A percentile compares a stretch with the other conserved stretches of the same genome.
phyloP scores from a whole-genome alignment of 2,113 vertebrate genomes.

The Ctenomys sociabilis region DNA sequence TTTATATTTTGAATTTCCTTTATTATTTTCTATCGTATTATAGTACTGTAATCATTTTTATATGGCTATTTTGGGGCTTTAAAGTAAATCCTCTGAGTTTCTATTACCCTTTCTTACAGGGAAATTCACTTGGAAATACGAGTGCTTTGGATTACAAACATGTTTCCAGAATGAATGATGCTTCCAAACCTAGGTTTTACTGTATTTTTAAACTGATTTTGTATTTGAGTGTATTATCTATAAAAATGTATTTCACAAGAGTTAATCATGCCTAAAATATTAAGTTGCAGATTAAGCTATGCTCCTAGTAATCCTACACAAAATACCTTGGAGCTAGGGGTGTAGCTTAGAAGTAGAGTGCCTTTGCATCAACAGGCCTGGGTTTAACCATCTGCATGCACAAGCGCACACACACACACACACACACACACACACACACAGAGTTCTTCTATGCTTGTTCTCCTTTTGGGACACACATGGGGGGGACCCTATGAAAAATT shows the following conservation, averaged over 20 bases:
- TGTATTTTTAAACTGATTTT: constrained; percentile 42
- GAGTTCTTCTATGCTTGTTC: background rate
- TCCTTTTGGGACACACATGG: background rate
- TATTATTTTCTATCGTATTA: background rate
- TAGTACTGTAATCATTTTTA: background rate
- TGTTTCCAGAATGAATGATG: background rate
- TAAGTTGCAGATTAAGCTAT: background rate
- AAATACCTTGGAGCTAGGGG: background rate
- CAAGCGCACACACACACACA: no score
- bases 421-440: no score
- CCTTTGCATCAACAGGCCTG: background rate
- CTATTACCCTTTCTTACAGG: background rate
- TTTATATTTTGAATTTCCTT: background rate
- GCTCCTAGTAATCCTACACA: background rate
- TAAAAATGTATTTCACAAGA: constrained; percentile 21
- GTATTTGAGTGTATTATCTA: background rate
- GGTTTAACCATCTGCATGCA: background rate
- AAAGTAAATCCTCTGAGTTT: background rate
- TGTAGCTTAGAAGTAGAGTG: background rate
- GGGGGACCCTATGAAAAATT: background rate
- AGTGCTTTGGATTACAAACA: background rate
- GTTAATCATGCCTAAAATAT: constrained; percentile 22
- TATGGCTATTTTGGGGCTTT: background rate
- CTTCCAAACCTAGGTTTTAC: background rate
- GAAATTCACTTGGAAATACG: background rate